These are phyloP conservation scores for Lontra canadensis DNA, from an alignment of 2,113 vertebrate genomes.

Conservation along the genomic window DNA sequence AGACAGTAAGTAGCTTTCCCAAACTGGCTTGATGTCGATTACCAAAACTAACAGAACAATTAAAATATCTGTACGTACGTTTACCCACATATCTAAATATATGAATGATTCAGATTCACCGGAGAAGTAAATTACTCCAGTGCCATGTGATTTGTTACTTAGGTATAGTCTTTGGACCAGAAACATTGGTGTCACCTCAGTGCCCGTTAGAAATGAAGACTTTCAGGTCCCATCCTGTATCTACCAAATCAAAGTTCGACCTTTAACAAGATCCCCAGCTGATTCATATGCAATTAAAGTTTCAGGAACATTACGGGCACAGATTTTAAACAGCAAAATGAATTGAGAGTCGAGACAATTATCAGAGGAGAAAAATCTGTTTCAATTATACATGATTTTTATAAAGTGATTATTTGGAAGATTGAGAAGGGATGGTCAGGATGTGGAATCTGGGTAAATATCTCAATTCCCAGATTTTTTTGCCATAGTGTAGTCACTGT, in stretches of 20 bases:
- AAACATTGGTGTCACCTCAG: not conserved
- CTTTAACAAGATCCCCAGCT: constrained; percentile 39
- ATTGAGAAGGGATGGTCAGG: not conserved
- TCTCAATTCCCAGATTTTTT: not conserved
- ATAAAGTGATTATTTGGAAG: not conserved
- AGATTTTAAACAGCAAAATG: not conserved
- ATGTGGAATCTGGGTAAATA: not conserved
- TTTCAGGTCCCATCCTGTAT: not conserved
- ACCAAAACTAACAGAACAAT: not conserved
- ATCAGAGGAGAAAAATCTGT: not conserved
- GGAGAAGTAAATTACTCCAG: not conserved
- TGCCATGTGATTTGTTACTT: not conserved
- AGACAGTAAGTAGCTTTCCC: not conserved
- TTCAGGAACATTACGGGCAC: not conserved
- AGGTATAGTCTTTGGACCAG: not conserved
- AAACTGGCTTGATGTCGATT: not conserved
- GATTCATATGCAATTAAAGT: not conserved
- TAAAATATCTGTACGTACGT: not conserved
- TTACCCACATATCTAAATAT: not conserved
- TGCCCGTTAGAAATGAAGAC: not conserved
- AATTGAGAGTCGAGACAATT: not conserved
- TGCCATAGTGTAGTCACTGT: not conserved
- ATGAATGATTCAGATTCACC: not conserved
- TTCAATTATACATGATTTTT: constrained; percentile 14
- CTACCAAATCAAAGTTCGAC: not conserved